Percentiles rank a stretch among this genome's conserved stretches.
phyloP scores from a whole-genome alignment of 2,113 vertebrate genomes.

The Dasyurus viverrinus region DNA sequence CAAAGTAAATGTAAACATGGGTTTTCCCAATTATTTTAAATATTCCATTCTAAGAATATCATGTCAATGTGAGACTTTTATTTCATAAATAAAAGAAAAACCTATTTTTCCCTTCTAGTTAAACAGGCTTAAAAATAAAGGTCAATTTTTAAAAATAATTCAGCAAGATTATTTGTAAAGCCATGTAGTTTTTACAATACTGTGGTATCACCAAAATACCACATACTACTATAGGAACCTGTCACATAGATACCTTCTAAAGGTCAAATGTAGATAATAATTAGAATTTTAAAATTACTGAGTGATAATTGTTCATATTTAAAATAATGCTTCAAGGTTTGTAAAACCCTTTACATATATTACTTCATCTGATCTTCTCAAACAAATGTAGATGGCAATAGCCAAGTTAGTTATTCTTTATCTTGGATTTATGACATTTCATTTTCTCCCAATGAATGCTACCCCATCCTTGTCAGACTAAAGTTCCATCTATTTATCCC shows the following conservation, averaged over 20 bases:
- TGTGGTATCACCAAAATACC: not conserved
- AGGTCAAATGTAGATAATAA: slow-evolving; percentile 54
- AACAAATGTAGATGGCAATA: not conserved
- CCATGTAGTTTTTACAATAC: not conserved
- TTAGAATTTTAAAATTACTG: not conserved
- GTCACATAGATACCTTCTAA: slow-evolving; percentile 76
- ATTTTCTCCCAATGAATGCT: slow-evolving; percentile 24
- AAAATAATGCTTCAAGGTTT: not conserved
- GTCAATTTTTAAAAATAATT: not conserved
- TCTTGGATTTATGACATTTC: not conserved
- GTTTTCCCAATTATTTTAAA: slow-evolving; percentile 52
- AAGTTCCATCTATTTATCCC: slow-evolving; percentile 31
- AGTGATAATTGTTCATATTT: not conserved
- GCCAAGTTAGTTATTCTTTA: slow-evolving; percentile 2
- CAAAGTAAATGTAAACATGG: slow-evolving; percentile 31
- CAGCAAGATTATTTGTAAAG: not conserved
- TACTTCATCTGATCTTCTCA: not conserved
- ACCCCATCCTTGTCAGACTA: slow-evolving; percentile 19
- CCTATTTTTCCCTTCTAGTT: slow-evolving; percentile 36
- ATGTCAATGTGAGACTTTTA: slow-evolving; percentile 40
- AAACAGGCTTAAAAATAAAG: slow-evolving; percentile 10
- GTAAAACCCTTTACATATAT: not conserved
- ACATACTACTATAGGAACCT: not conserved
- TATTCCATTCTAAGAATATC: slow-evolving; percentile 34
- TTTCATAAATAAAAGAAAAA: slow-evolving; percentile 18